A percentile compares a stretch with the other conserved stretches of the same genome.
Evolutionary conservation across 2,113 vertebrate species (phyloP).

Genomic region (Rhagologus leucostigma): DNA sequence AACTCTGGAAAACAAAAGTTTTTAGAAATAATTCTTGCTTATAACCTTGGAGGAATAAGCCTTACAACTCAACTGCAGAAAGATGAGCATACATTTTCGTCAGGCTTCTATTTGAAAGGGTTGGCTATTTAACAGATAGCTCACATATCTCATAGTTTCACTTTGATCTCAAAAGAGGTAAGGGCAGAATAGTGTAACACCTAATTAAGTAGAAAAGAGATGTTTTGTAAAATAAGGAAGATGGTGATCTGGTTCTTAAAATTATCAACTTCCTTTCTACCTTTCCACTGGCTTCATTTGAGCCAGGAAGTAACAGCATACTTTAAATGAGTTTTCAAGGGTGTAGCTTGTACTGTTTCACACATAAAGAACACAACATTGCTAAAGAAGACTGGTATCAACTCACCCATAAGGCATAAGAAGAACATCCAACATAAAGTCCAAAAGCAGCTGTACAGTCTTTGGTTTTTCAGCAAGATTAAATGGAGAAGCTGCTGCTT

Average conservation of each 20-base stretch:
- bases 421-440: constrained; percentile 98
- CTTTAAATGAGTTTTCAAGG: background rate
- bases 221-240: background rate
- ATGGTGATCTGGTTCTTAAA: background rate
- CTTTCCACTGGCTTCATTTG: background rate
- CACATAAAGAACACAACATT: background rate
- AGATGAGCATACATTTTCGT: background rate
- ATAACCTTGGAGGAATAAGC: background rate
- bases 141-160: background rate
- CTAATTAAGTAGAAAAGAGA: background rate
- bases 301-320: background rate
- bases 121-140: background rate
- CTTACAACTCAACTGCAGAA: background rate
- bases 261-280: background rate
- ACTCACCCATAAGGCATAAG: constrained; percentile 97
- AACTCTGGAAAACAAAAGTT: background rate
- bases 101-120: background rate
- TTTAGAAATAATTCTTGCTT: background rate
- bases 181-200: background rate
- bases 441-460: constrained; percentile 93
- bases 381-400: background rate
- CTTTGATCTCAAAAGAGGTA: background rate
- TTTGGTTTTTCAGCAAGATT: constrained; percentile 96
- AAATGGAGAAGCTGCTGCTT: constrained; percentile 84
- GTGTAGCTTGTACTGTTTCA: background rate